Conservation (phyloP, 2,888 invertebrate genomes). For the Physocephala rufipes region DNA sequence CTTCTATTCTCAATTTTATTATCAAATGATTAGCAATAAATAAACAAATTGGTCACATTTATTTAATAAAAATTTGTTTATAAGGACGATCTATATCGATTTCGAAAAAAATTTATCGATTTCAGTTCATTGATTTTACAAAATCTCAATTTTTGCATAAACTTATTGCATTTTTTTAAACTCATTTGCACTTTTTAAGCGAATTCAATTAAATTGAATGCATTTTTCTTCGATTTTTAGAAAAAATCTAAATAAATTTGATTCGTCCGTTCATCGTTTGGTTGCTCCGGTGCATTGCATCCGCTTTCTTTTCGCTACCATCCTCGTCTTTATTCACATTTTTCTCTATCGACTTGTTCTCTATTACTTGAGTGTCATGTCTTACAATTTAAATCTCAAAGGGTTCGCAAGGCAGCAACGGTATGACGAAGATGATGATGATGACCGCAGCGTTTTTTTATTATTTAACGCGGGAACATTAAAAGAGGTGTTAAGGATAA, state of each 20-base stretch:
- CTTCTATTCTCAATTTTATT: too few species aligned
- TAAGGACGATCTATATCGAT: too few species aligned
- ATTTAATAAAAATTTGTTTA: too few species aligned
- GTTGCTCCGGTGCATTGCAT: not conserved
- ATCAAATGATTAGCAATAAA: too few species aligned
- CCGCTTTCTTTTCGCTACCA: not conserved
- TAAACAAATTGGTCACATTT: too few species aligned
- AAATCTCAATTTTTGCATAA: too few species aligned
- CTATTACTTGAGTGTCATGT: slow-evolving; percentile 43
- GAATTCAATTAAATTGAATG: slow-evolving; percentile 32
- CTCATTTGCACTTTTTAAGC: slow-evolving; percentile 23
- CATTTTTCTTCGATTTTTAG: slow-evolving; percentile 6
- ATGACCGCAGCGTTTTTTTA: slow-evolving; percentile 26
- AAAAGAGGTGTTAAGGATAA: not conserved
- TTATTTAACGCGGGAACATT: not conserved
- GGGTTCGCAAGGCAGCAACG: slow-evolving; percentile 41
- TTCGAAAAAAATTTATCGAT: too few species aligned
- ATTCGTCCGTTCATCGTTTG: not conserved
- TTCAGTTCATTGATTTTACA: too few species aligned
- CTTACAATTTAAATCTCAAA: slow-evolving; percentile 60
- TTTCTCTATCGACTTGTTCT: not conserved
- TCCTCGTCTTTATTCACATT: not conserved
- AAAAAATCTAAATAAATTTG: too few species aligned
- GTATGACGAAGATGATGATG: slow-evolving; percentile 30
- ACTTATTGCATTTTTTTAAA: not conserved